These are phyloP conservation scores for Cynoglossus semilaevis DNA, from an alignment of 2,113 vertebrate species.

Conservation along the genomic window DNA sequence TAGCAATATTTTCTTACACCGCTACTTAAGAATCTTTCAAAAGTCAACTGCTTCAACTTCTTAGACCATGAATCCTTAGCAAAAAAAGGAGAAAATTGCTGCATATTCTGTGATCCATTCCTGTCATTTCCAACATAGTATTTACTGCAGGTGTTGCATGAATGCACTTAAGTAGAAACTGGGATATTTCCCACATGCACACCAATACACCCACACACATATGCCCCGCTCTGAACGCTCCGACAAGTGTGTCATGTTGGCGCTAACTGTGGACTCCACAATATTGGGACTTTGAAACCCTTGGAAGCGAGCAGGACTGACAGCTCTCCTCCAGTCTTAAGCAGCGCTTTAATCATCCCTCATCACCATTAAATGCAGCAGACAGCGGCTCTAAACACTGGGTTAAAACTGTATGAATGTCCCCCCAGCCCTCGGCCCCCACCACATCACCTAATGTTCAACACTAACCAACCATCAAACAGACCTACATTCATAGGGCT, in stretches of 20 bases:
- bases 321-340: slow-evolving; percentile 35
- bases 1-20: no score
- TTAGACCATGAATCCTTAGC: no score
- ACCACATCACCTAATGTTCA: slow-evolving; percentile 58
- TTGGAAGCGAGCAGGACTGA: slow-evolving; percentile 28
- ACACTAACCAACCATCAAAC: slow-evolving; percentile 68
- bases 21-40: background rate
- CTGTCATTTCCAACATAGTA: slow-evolving; percentile 39
- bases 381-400: slow-evolving; percentile 59
- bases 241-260: slow-evolving; percentile 61
- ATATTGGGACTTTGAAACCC: slow-evolving; percentile 47
- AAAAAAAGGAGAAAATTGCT: slow-evolving; percentile 39
- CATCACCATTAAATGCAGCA: slow-evolving; percentile 57
- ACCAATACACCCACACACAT: slow-evolving; percentile 61
- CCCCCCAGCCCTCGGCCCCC: background rate
- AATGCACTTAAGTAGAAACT: slow-evolving; percentile 58
- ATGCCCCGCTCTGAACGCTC: slow-evolving; percentile 64
- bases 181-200: slow-evolving; percentile 50
- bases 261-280: slow-evolving; percentile 45
- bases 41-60: background rate
- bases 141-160: slow-evolving; percentile 63
- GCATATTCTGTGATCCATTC: slow-evolving; percentile 47
- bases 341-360: slow-evolving; percentile 51
- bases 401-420: slow-evolving; percentile 57
- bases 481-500: slow-evolving; percentile 57